Evolutionary conservation across 2,797 vertebrate genomes (phyloP).

Genomic region (Hephaestus fuliginosus): DNA sequence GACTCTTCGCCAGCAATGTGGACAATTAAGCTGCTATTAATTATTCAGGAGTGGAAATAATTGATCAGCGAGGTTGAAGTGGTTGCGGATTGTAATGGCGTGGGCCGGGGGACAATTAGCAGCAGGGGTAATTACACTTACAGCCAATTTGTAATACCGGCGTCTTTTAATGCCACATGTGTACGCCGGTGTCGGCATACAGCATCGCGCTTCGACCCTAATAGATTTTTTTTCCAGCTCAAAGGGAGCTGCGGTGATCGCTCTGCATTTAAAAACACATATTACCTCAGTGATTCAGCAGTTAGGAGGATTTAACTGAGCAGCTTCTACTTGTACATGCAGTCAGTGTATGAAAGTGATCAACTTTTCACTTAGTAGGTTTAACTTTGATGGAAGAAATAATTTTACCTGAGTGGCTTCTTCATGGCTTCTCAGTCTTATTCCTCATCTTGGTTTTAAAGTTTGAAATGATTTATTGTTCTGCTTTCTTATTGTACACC

Average conservation of each 20-base stretch:
- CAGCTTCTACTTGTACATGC: neutral
- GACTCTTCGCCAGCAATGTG: slow-evolving; percentile 33
- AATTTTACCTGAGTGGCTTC: neutral
- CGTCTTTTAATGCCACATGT: slow-evolving; percentile 44
- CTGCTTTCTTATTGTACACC: neutral
- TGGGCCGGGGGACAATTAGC: slow-evolving; percentile 80
- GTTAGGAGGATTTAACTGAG: neutral
- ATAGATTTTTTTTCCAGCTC: neutral
- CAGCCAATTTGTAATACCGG: slow-evolving; percentile 76
- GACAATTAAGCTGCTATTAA: slow-evolving; percentile 74
- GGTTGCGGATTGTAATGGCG: slow-evolving; percentile 68
- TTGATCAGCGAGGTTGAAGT: slow-evolving; percentile 78
- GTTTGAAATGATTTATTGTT: no score
- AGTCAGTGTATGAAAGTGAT: neutral
- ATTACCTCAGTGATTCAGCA: neutral
- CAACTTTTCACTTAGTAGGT: neutral
- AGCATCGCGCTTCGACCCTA: neutral
- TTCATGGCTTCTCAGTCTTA: neutral
- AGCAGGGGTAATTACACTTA: slow-evolving; percentile 83
- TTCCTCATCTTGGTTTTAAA: no score
- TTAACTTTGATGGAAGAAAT: neutral
- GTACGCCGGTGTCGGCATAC: neutral
- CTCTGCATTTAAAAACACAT: slow-evolving; percentile 4
- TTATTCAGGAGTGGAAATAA: slow-evolving; percentile 82
- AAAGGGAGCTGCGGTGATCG: slow-evolving; percentile 2